Percentiles rank a stretch among this genome's conserved stretches.
Evolutionary conservation across 1,140 invertebrate genomes (phyloP).

Genomic region (Leptinotarsa texana): DNA sequence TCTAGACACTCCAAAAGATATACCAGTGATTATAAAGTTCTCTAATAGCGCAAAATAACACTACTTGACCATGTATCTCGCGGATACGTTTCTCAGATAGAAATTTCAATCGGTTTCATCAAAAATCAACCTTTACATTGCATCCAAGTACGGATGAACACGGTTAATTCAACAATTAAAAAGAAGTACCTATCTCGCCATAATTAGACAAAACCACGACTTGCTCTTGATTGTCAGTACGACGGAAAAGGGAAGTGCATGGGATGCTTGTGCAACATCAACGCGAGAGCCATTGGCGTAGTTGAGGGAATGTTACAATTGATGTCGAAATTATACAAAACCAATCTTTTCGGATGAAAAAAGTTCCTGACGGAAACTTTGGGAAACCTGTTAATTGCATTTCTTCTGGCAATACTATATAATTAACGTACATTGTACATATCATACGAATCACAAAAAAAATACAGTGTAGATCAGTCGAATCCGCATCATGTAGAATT

Average conservation of each 20-base stretch:
- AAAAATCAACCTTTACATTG: neutral
- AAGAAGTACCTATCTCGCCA: neutral
- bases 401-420: neutral
- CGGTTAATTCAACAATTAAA: neutral
- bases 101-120: neutral
- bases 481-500: too few relatives aligned
- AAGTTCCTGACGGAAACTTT: neutral
- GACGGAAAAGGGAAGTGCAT: slow-evolving; percentile 11
- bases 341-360: neutral
- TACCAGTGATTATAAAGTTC: neutral
- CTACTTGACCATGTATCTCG: neutral
- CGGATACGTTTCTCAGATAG: neutral
- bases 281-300: neutral
- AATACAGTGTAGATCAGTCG: too few relatives aligned
- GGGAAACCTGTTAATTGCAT: neutral
- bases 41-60: neutral
- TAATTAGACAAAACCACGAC: slow-evolving; percentile 9
- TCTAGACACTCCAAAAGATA: neutral
- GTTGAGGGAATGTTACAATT: neutral
- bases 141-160: neutral
- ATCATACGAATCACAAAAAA: too few relatives aligned
- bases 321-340: neutral
- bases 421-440: too few relatives aligned
- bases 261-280: slow-evolving; percentile 11
- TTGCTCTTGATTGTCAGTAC: neutral